A percentile compares a stretch with the other conserved stretches of the same genome.
phyloP scores from a whole-genome alignment of 2,888 invertebrate species.

The Neocrepidodera transversa region DNA sequence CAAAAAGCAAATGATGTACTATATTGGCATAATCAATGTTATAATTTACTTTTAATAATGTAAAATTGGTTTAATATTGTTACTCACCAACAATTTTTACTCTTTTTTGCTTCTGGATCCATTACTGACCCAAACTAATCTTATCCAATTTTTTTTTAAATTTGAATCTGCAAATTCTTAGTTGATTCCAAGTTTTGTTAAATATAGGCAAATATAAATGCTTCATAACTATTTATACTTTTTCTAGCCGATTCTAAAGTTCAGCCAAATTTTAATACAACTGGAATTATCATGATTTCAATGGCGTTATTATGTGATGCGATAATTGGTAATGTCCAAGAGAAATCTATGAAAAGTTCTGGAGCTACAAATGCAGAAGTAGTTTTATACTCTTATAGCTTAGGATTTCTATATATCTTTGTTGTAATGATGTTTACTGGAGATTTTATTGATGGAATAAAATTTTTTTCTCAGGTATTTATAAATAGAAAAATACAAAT shows the following conservation, averaged over 20 bases:
- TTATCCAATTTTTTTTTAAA: too few relatives aligned
- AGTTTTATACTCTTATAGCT: conserved; percentile 88
- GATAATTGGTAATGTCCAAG: conserved; percentile 95
- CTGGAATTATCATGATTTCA: conserved; percentile 79
- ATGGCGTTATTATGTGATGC: conserved; percentile 93
- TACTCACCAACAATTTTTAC: too few relatives aligned
- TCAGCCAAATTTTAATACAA: conserved; percentile 74
- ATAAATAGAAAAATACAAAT: neutral
- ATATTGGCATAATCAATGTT: too few relatives aligned
- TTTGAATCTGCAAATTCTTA: too few relatives aligned
- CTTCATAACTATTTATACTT: too few relatives aligned
- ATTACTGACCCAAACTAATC: too few relatives aligned
- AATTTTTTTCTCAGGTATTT: conserved; percentile 77
- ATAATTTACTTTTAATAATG: too few relatives aligned
- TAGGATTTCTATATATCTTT: conserved; percentile 85
- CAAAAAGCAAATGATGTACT: too few relatives aligned
- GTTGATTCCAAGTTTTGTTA: too few relatives aligned
- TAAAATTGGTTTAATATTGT: too few relatives aligned
- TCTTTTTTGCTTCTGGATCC: too few relatives aligned
- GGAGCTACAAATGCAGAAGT: conserved; percentile 89
- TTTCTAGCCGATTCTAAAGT: conserved; percentile 75
- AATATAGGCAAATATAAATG: too few relatives aligned
- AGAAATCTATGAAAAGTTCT: conserved; percentile 88
- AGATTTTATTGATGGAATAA: conserved; percentile 75
- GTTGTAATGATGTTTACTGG: conserved; percentile 76